Base-by-base conservation (phyloP, 1,140 invertebrate species). In the Meloidogyne hapla region DNA sequence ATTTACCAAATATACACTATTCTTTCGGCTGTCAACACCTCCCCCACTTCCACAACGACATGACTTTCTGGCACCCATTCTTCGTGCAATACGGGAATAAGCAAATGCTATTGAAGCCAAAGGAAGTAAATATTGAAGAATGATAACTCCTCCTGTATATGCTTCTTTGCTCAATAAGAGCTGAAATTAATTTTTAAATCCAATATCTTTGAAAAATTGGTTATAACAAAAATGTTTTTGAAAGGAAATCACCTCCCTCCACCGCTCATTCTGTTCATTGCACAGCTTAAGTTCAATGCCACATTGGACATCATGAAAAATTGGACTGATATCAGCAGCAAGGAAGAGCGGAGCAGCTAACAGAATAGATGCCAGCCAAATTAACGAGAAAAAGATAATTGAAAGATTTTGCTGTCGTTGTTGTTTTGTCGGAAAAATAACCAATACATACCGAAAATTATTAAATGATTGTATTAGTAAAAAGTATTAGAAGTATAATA, bases 391-490 rank as follows among this genome's bases (percentile, higher is more conserved):
- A 71, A 87, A 86, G 3, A 85, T 67, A 2, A 86, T 65, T 10
- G 85, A 85, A 18, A 86, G 76, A 48, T 85, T 85, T 45, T 84
- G 81, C 75, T 86, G 84, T 28, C 85, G 76, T 25, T 84, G 74
- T 62, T 84, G 68, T 69, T 87, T 85, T 25, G 85, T 86, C 33
- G 84, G 84, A 76, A 86, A 86, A 26, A 86, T 87, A 6, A 86
- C 81, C 15, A 86, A 69, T 2, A 86, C 85, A 63, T 86, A 86
- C 80, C 84, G n/a, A n/a, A n/a, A n/a, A n/a, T n/a, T n/a, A n/a
- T 85, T 26, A 28, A 42, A 23, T 40, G 33, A 13, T 74, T 66
- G 33, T 4, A 33, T 5, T 33, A 33, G 3, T 33, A 8, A 33
- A 8, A 33, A 33, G 33, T 33, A 38, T 45, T 28, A 21, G 71